These are phyloP conservation scores for Phasianus colchicus DNA, from an alignment of 2,113 vertebrate species.

Conservation along the genomic window DNA sequence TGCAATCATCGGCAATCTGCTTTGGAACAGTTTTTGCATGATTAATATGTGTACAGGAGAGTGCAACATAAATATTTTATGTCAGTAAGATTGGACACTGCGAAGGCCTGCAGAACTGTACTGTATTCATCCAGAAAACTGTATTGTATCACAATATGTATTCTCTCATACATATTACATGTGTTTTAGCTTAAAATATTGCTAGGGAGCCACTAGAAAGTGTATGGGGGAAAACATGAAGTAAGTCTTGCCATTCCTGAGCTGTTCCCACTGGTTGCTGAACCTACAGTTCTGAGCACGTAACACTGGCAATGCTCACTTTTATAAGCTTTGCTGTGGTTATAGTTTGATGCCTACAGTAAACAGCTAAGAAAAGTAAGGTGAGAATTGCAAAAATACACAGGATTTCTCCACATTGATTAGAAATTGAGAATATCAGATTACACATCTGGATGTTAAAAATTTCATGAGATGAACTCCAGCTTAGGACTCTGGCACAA, in stretches of 20 bases:
- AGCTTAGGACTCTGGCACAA: neutral
- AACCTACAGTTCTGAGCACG: neutral
- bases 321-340: neutral
- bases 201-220: neutral
- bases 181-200: conserved; percentile 22
- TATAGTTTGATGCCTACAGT: neutral
- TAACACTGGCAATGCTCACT: neutral
- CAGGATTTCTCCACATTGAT: neutral
- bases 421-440: neutral
- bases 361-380: neutral
- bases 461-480: neutral
- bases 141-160: neutral
- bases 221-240: neutral
- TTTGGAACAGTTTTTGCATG: neutral
- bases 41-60: neutral
- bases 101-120: neutral
- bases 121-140: conserved; percentile 1
- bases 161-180: neutral
- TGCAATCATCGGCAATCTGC: neutral
- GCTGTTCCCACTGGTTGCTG: neutral
- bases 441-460: neutral
- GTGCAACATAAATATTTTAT: neutral
- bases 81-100: neutral
- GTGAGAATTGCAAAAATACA: neutral
- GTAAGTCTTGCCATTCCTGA: neutral